These are phyloP conservation scores for Agrochola lychnidis DNA, from an alignment of 2,888 invertebrate species.

Conservation along the genomic window DNA sequence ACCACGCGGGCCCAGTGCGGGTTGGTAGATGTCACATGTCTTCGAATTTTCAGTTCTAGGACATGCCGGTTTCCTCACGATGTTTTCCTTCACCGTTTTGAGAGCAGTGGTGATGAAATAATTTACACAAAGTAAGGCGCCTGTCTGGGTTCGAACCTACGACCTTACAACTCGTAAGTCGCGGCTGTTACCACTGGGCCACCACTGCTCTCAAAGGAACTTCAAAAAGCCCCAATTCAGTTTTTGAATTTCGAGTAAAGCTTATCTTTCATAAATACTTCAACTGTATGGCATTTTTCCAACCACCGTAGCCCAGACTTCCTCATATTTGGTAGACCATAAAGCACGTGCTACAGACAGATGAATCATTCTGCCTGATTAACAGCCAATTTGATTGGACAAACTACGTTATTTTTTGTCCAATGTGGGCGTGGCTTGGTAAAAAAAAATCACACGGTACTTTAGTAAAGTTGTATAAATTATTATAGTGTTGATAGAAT, in stretches of 20 bases:
- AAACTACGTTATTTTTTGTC: conserved; percentile 16
- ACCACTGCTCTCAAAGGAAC: too few relatives aligned
- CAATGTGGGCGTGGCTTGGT: conserved; percentile 15
- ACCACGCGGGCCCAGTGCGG: too few relatives aligned
- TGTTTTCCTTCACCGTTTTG: too few relatives aligned
- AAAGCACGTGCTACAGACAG: background rate
- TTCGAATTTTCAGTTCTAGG: too few relatives aligned
- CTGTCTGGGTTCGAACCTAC: too few relatives aligned
- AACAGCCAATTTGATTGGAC: conserved; percentile 20
- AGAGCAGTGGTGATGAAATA: too few relatives aligned
- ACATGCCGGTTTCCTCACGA: too few relatives aligned
- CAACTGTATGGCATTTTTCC: conserved; percentile 45
- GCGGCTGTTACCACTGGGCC: too few relatives aligned
- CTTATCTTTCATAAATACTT: background rate
- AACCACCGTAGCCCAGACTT: conserved; percentile 20
- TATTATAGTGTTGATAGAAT: conserved; percentile 29
- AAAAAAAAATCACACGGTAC: conserved; percentile 24
- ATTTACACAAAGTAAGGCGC: too few relatives aligned
- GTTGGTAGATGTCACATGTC: too few relatives aligned
- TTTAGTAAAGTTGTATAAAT: conserved; percentile 29
- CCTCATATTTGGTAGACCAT: conserved; percentile 37
- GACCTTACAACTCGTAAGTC: too few relatives aligned
- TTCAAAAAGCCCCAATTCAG: background rate
- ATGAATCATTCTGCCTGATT: conserved; percentile 33
- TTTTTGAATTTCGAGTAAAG: background rate